Evolutionary conservation across 2,113 vertebrate species (phyloP).

Genomic region (Panthera tigris): DNA sequence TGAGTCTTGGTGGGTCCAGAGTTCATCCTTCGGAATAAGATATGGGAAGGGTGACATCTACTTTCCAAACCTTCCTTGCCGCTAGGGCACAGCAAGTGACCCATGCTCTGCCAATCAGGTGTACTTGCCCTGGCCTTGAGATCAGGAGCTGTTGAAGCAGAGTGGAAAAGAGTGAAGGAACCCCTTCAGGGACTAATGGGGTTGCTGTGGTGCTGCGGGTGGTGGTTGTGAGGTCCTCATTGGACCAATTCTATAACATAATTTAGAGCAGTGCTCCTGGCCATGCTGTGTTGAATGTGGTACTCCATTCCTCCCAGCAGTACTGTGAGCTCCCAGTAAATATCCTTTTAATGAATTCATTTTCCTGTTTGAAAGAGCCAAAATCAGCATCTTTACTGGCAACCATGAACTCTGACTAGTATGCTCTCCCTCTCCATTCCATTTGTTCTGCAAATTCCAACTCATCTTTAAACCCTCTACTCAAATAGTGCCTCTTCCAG

Average conservation of each 20-base stretch:
- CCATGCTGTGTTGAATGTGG: not conserved
- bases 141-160: not conserved
- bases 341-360: not conserved
- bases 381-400: not conserved
- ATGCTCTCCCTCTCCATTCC: not conserved
- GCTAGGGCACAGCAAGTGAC: not conserved
- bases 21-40: not conserved
- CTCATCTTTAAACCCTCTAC: not conserved
- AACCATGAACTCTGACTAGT: not conserved
- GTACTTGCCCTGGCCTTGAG: not conserved
- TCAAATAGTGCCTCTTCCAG: not conserved
- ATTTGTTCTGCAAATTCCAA: not conserved
- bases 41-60: not conserved
- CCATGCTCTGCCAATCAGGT: not conserved
- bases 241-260: not conserved
- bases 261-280: not conserved
- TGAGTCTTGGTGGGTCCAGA: not conserved
- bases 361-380: not conserved
- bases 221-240: not conserved
- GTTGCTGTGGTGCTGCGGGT: not conserved
- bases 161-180: not conserved
- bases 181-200: not conserved
- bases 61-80: not conserved
- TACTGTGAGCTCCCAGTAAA: not conserved
- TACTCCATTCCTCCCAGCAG: not conserved